Percentiles rank a stretch among this genome's conserved stretches.
These are phyloP conservation scores for Odontomyia ornata DNA, from an alignment of 2,888 invertebrate genomes.

Conservation along the genomic window DNA sequence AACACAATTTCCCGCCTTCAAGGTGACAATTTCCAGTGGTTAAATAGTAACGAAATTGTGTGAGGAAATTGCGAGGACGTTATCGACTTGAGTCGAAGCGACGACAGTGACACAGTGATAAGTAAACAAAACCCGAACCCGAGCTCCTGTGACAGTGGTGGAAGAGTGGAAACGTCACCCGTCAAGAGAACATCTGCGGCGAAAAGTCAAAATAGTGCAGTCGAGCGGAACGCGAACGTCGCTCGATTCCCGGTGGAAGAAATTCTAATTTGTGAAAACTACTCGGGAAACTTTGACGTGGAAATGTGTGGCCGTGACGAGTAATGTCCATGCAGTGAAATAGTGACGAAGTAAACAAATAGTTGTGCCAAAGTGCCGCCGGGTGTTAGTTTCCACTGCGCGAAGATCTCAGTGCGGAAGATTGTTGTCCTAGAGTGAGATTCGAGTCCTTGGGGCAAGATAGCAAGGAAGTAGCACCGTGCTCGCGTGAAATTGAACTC, in stretches of 20 bases:
- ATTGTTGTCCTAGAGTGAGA: background rate
- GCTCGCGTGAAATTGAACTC: background rate
- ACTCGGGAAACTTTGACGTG: background rate
- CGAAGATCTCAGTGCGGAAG: background rate
- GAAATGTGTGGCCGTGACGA: background rate
- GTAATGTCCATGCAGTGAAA: background rate
- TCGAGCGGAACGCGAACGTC: slow-evolving; percentile 14
- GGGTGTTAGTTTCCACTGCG: background rate
- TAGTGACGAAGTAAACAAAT: background rate
- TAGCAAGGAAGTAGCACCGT: background rate
- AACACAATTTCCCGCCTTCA: background rate
- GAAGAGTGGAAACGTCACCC: slow-evolving; percentile 28
- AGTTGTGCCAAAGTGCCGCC: background rate
- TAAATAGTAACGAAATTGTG: background rate
- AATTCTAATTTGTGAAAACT: background rate
- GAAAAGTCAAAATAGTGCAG: slow-evolving; percentile 34
- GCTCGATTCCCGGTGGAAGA: background rate
- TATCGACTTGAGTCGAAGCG: background rate
- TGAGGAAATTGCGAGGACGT: background rate
- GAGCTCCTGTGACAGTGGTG: background rate
- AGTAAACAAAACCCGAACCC: background rate
- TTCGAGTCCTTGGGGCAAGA: background rate
- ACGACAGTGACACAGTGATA: background rate
- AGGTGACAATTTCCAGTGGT: background rate
- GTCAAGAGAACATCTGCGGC: background rate